These are phyloP conservation scores for Pentalonia nigronervosa DNA, from an alignment of 1,140 invertebrate species.

Conservation along the genomic window DNA sequence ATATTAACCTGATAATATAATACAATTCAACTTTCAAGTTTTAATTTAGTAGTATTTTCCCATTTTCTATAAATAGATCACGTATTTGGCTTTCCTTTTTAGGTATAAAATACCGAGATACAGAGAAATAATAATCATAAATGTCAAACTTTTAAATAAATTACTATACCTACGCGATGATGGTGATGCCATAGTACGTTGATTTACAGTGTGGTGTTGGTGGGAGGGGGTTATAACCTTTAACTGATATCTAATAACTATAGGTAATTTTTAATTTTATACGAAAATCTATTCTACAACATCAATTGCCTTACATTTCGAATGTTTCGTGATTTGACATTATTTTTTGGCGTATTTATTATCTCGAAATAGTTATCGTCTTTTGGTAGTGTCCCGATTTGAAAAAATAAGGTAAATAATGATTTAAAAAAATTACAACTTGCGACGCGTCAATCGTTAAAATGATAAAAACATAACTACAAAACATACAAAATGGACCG, in stretches of 20 bases:
- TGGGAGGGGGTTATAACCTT: neutral
- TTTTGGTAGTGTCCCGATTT: neutral
- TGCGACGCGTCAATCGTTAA: neutral
- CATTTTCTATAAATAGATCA: too few species aligned
- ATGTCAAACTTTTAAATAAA: too few species aligned
- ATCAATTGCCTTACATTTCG: neutral
- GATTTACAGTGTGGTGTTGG: too few species aligned
- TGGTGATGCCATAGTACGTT: neutral
- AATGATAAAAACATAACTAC: neutral
- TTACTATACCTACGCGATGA: neutral
- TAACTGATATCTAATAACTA: neutral
- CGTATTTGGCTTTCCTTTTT: neutral
- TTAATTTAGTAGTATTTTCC: too few species aligned
- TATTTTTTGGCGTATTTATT: neutral
- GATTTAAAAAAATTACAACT: neutral
- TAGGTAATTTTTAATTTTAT: neutral
- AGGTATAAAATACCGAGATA: neutral
- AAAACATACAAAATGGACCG: neutral
- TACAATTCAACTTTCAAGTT: too few species aligned
- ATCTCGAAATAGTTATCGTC: neutral
- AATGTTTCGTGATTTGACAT: neutral
- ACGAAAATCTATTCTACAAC: neutral
- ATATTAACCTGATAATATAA: neutral
- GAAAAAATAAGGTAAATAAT: neutral
- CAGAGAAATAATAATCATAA: too few species aligned